Conservation (phyloP, 2,113 vertebrate genomes). For the Oreocharis arfaki region DNA sequence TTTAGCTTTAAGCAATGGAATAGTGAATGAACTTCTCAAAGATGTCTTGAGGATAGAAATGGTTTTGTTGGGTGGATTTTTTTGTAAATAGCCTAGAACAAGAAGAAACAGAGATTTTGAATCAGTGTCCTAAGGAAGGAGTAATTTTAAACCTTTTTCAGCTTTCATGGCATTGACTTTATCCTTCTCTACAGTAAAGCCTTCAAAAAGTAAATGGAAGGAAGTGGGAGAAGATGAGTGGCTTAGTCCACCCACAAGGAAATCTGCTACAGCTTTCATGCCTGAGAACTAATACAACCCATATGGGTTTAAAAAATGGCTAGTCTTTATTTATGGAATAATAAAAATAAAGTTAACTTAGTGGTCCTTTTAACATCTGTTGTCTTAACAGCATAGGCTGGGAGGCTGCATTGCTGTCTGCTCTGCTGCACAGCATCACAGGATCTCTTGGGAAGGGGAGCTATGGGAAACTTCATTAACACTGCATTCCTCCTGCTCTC, state of each 20-base stretch:
- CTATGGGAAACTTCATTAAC: background rate
- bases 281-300: background rate
- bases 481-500: background rate
- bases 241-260: slow-evolving; percentile 1
- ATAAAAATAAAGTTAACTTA: background rate
- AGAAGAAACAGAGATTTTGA: background rate
- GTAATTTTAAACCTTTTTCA: background rate
- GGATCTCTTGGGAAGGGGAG: background rate
- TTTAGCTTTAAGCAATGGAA: background rate
- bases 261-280: background rate
- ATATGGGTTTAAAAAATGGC: slow-evolving; percentile 20
- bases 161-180: background rate
- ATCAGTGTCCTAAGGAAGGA: background rate
- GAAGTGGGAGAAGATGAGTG: background rate
- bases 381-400: background rate
- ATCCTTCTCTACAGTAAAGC: background rate
- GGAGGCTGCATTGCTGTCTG: background rate
- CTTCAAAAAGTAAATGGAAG: background rate
- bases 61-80: background rate
- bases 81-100: background rate
- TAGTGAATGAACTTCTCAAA: background rate
- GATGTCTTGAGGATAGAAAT: background rate
- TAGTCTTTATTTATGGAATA: slow-evolving; percentile 6
- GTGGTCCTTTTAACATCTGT: background rate
- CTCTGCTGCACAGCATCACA: background rate